Conservation (phyloP, 2,797 vertebrate genomes). For the Rhodeus uyekii region DNA sequence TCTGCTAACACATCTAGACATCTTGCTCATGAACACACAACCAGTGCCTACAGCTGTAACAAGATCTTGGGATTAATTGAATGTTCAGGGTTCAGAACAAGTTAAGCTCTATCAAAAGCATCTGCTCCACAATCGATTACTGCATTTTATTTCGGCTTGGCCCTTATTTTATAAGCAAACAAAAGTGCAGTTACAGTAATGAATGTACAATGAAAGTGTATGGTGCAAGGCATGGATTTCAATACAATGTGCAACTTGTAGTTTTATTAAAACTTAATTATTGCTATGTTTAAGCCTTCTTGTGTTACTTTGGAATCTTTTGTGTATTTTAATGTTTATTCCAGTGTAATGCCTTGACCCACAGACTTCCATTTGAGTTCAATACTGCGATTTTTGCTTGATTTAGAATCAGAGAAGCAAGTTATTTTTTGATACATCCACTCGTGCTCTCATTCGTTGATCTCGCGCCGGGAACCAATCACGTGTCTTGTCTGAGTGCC, state of each 20-base stretch:
- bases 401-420: background rate
- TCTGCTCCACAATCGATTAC: background rate
- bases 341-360: background rate
- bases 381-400: background rate
- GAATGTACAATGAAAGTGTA: background rate
- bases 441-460: too few relatives aligned
- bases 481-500: too few relatives aligned
- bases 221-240: background rate
- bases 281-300: background rate
- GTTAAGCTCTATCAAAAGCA: background rate
- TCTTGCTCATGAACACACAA: background rate
- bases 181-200: background rate
- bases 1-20: conserved; percentile 1
- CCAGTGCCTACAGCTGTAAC: background rate
- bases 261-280: background rate
- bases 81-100: background rate
- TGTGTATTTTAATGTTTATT: background rate
- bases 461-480: too few relatives aligned
- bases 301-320: background rate
- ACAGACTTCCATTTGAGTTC: background rate
- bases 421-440: too few relatives aligned
- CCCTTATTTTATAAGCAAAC: background rate
- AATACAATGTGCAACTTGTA: background rate
- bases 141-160: background rate
- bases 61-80: background rate